Base-by-base conservation (phyloP, 2,113 vertebrate species). In the Ancistrus triradiatus region DNA sequence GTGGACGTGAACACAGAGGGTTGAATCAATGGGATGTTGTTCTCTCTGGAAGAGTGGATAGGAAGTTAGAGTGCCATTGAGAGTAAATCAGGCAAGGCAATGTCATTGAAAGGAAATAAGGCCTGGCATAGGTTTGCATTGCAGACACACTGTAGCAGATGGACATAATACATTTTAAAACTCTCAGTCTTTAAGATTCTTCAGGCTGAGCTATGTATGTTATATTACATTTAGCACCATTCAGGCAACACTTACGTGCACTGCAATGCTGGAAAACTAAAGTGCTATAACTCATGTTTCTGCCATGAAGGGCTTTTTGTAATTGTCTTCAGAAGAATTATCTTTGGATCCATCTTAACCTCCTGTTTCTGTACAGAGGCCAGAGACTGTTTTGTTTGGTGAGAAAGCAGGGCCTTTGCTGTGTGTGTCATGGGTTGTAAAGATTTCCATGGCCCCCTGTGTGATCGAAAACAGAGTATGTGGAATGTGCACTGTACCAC, bases 371-470 rank as follows among this genome's bases (percentile, higher is more conserved):
- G 17, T 35, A 11, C 8, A 6, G 17, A 70, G 31, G 38, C 24
- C 42, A 19, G 38, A 51, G 49, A 42, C 58, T 13, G n/a, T 42
- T 28, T 37, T 43, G 14, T 48, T 38, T 44, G 27, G 59, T 38
- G 53, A 7, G 57, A 72, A 59, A 27, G 18, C 35, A 42, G 25
- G 50, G 46, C 48, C 35, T 58, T 25, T 62, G 43, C 53, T 60
- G 9, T 24, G 6, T 31, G 35, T 47, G 56, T 65, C 62, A 22
- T 19, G 59, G 38, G 53, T 73, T 74, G 68, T 60, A 67, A 27
- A 64, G 63, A 69, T 76, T 81, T 70, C 58, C 46, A 50, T 71
- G 58, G 59, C 28, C 59, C 67, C 59, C 37, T 59, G 37, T 52
- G 25, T 6, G 18, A 73, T 51, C 0, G 0, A 44, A 63, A 74